phyloP scores from a whole-genome alignment of 1,140 invertebrate species.

The Palaemon carinicauda region DNA sequence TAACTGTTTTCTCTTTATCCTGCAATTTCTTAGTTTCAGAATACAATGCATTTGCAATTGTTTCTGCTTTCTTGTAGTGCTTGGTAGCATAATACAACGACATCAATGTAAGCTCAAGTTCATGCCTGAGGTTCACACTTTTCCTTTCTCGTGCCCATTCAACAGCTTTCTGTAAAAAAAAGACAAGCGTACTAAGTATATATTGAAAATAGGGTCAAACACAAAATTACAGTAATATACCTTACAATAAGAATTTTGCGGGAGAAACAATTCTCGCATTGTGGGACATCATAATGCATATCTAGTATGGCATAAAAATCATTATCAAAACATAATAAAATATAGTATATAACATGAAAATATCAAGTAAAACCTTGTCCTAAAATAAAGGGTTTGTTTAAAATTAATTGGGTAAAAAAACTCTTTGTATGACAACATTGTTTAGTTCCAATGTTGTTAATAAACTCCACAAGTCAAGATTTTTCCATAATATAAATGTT shows the following conservation, averaged over 20 bases:
- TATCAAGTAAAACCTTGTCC: too few relatives aligned
- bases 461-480: too few relatives aligned
- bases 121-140: constrained; percentile 30
- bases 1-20: constrained; percentile 38
- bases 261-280: too few relatives aligned
- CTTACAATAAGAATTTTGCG: background rate
- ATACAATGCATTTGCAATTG: constrained; percentile 20
- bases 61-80: constrained; percentile 31
- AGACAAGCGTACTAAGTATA: background rate
- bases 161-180: constrained; percentile 24
- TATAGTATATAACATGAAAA: too few relatives aligned
- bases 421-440: too few relatives aligned
- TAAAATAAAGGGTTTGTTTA: too few relatives aligned
- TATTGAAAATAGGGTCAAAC: background rate
- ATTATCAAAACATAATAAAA: too few relatives aligned
- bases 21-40: constrained; percentile 40
- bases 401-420: too few relatives aligned
- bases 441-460: too few relatives aligned
- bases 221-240: background rate
- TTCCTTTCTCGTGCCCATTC: constrained; percentile 31
- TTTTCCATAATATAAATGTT: too few relatives aligned
- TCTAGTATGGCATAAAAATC: too few relatives aligned
- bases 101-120: constrained; percentile 27
- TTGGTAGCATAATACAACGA: constrained; percentile 18
- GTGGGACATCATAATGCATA: too few relatives aligned